Percentiles rank a stretch among this genome's conserved stretches.
Evolutionary conservation across 1,140 invertebrate species (phyloP).

Genomic region (Penaeus japonicus): DNA sequence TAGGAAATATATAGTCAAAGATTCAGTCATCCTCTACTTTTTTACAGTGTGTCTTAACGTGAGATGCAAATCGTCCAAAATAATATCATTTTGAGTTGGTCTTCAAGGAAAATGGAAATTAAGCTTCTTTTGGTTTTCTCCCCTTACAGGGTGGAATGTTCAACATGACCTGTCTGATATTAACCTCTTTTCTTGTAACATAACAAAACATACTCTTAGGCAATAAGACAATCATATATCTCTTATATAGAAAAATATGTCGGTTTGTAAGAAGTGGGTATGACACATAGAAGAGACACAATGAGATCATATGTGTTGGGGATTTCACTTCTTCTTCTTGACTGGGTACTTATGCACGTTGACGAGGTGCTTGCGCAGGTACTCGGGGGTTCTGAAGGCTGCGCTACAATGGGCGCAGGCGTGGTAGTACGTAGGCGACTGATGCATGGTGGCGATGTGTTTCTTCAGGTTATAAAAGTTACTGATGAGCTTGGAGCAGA

Average conservation of each 20-base stretch:
- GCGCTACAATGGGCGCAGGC: conserved; percentile 58
- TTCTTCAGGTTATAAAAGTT: conserved; percentile 60
- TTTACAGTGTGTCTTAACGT: too few relatives aligned
- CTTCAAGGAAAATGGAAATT: too few relatives aligned
- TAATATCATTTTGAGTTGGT: too few relatives aligned
- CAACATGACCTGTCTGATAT: too few relatives aligned
- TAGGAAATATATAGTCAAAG: too few relatives aligned
- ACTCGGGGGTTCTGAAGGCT: conserved; percentile 59
- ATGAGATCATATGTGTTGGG: conserved; percentile 29
- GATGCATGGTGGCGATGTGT: conserved; percentile 59
- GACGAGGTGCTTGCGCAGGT: conserved; percentile 58
- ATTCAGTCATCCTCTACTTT: too few relatives aligned
- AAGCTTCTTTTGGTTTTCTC: too few relatives aligned
- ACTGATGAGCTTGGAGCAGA: conserved; percentile 58
- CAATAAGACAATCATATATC: too few relatives aligned
- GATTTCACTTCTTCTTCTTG: conserved; percentile 57
- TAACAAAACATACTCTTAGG: too few relatives aligned
- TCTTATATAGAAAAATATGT: not conserved
- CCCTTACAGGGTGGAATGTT: too few relatives aligned
- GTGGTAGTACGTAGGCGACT: conserved; percentile 57
- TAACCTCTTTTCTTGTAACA: too few relatives aligned
- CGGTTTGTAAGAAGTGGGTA: not conserved
- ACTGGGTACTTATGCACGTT: conserved; percentile 60
- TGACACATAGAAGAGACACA: not conserved
- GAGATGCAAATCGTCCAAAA: too few relatives aligned